These are phyloP conservation scores for Cololabis saira DNA, from an alignment of 2,113 vertebrate genomes.

Conservation along the genomic window DNA sequence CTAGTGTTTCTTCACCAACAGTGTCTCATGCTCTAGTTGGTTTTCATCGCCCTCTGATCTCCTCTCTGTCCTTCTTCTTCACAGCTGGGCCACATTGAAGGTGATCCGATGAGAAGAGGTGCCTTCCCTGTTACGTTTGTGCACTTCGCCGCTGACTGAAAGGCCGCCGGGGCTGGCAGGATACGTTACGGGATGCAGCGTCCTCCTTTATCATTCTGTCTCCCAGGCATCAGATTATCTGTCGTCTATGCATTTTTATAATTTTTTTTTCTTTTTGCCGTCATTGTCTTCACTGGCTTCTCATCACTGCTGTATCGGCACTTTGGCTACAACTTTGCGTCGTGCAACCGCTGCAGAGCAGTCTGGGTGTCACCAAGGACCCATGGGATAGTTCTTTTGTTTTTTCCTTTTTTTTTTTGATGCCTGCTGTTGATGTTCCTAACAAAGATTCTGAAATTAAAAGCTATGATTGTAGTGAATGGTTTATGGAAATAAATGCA, in stretches of 20 bases:
- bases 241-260: background rate
- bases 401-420: no score
- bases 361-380: conserved; percentile 15
- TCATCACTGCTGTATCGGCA: background rate
- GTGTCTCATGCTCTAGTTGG: background rate
- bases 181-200: background rate
- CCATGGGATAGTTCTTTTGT: conserved; percentile 6
- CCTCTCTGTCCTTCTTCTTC: conserved; percentile 26
- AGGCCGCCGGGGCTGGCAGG: conserved; percentile 20
- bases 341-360: background rate
- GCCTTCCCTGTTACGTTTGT: conserved; percentile 98
- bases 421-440: background rate
- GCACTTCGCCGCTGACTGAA: conserved; percentile 93
- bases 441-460: conserved; percentile 18
- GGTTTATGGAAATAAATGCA: conserved; percentile 74
- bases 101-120: conserved; percentile 91
- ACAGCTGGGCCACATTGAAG: conserved; percentile 97
- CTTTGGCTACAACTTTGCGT: conserved; percentile 5
- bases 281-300: conserved; percentile 6
- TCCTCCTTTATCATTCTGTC: background rate
- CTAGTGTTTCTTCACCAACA: background rate
- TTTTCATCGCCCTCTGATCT: background rate
- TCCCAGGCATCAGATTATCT: conserved; percentile 9
- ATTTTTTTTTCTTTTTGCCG: conserved; percentile 4
- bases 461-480: conserved; percentile 59